phyloP scores from a whole-genome alignment of 2,888 invertebrate species.

The Mythimna ferrago region DNA sequence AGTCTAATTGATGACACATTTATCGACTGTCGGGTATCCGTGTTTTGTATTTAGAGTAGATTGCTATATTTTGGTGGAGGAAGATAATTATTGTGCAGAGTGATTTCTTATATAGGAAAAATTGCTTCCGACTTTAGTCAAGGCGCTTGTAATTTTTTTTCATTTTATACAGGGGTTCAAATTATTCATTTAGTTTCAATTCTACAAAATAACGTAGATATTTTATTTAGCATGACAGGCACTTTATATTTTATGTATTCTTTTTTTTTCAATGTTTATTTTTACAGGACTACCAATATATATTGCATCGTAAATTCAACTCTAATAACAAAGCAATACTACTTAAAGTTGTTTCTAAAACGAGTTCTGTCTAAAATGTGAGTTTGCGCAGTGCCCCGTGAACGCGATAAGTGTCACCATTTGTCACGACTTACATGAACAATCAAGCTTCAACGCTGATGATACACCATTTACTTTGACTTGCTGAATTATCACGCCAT shows the following conservation, averaged over 20 bases:
- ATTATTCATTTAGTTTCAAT: neutral
- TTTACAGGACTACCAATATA: neutral
- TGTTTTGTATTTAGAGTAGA: too few relatives aligned
- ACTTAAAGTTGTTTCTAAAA: slow-evolving; percentile 1
- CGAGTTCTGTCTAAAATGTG: slow-evolving; percentile 33
- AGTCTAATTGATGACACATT: too few relatives aligned
- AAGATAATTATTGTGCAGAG: too few relatives aligned
- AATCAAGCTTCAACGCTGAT: slow-evolving; percentile 51
- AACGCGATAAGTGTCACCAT: slow-evolving; percentile 61
- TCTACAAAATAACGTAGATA: neutral
- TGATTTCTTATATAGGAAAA: neutral
- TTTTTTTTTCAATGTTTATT: neutral
- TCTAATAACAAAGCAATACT: neutral
- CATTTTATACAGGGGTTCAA: neutral
- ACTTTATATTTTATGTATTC: too few relatives aligned
- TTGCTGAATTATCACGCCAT: slow-evolving; percentile 36
- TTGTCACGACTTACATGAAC: slow-evolving; percentile 62
- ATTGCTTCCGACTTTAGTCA: too few relatives aligned
- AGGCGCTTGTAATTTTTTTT: too few relatives aligned
- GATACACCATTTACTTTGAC: slow-evolving; percentile 39
- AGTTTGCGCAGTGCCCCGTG: slow-evolving; percentile 51
- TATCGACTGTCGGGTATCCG: too few relatives aligned
- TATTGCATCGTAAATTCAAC: neutral
- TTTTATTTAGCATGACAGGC: too few relatives aligned
- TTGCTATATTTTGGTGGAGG: too few relatives aligned